Base-by-base conservation (phyloP, 2,888 invertebrate species). In the Eremobia ochroleuca region DNA sequence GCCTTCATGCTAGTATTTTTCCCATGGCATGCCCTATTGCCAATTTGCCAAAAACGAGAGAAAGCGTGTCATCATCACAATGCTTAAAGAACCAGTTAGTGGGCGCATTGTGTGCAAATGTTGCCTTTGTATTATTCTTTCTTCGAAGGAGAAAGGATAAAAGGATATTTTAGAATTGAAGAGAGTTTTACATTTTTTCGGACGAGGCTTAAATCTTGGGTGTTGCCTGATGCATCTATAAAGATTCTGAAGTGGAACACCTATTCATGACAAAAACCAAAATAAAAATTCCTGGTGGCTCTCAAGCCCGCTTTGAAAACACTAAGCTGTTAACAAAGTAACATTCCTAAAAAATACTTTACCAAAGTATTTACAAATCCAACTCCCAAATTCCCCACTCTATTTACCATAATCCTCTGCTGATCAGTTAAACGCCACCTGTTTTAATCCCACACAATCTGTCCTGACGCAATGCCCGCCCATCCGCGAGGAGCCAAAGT, bases 401-500 rank as follows among this genome's bases (percentile, higher is more conserved):
- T 66, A 72, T 59, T 74, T 76, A 55, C 73, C 76, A 81, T 66
- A 69, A 82, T 55, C 68, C 77, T 43, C 59, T 11, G 67, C 59
- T 72, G 76, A 83, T 71, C 73, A 82, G 65, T 79, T 61, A 82
- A 77, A 77, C 68, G 61, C 37, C 84, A 89, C 85, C 89, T 88
- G 88, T 81, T 88, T 79, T 75, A 87, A 83, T 82, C 83, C 77
- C 66, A 40, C 73, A 72, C 79, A 85, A 81, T 83, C 77, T 77
- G 76, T 74, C 74, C 68, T 76, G 79, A 73, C 86, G 79, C 80
- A 78, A 46, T 86, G 79, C 75, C 55, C 77, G 25, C 77, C 73
- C 85, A 80, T 74, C 82, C 80, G 77, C 70, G 75, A 77, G 74
- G 73, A 73, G 64, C 79, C 87, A 89, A 84, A 87, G 87, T 86